Evolutionary conservation across 2,797 vertebrate genomes (phyloP).

Genomic region (Sebastes variabilis): DNA sequence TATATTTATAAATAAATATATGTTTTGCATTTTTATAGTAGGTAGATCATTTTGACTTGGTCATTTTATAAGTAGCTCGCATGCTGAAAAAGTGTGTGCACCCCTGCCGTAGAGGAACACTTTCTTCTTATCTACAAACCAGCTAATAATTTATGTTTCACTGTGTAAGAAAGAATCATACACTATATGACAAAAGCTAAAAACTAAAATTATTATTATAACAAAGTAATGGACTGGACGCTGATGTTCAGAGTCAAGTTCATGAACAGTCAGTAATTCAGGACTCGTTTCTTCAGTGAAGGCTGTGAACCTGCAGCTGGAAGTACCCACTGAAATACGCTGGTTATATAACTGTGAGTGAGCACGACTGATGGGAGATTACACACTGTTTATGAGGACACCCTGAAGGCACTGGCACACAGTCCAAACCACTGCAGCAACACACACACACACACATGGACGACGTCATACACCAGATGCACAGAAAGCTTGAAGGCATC

Average conservation of each 20-base stretch:
- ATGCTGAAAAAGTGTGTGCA: no score
- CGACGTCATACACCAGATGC: background rate
- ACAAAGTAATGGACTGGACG: background rate
- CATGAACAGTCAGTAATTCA: background rate
- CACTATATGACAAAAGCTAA: background rate
- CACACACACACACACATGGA: background rate
- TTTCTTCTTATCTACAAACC: background rate
- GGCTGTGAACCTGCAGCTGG: constrained; percentile 29
- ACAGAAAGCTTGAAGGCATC: constrained; percentile 1
- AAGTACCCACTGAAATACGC: background rate
- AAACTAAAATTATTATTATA: background rate
- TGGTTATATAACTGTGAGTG: constrained; percentile 38
- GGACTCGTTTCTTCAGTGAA: background rate
- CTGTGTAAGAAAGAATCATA: background rate
- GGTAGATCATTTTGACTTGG: no score
- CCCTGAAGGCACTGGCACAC: constrained; percentile 33
- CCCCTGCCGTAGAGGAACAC: background rate
- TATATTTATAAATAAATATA: no score
- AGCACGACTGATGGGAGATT: constrained; percentile 31
- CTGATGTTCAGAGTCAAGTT: background rate
- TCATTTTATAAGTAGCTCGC: no score
- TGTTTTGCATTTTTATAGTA: no score
- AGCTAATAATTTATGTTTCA: background rate
- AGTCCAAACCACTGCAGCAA: background rate
- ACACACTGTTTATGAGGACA: constrained; percentile 32